A percentile compares a stretch with the other conserved stretches of the same genome.
Conservation (phyloP, 2,113 vertebrate genomes). For the Struthio camelus region DNA sequence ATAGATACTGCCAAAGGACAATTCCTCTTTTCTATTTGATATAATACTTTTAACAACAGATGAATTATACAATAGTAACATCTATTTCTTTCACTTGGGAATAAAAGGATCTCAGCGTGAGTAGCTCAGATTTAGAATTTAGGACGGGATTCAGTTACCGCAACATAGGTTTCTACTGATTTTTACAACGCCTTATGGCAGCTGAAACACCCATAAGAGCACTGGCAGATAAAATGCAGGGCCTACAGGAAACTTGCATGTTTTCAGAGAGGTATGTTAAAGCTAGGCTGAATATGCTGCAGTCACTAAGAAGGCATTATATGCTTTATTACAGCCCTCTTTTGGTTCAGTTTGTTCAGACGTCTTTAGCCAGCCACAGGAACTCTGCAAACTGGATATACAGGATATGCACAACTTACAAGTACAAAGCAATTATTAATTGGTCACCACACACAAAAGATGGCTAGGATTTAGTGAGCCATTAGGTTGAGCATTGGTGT, state of each 20-base stretch:
- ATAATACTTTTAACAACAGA: not conserved
- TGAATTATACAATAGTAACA: not conserved
- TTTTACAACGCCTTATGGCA: not conserved
- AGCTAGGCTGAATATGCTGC: not conserved
- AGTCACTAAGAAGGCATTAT: not conserved
- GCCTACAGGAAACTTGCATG: not conserved
- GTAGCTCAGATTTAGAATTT: not conserved
- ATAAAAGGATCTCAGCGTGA: not conserved
- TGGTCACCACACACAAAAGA: not conserved
- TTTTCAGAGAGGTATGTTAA: not conserved
- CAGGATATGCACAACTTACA: not conserved
- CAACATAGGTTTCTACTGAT: not conserved
- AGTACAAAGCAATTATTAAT: not conserved
- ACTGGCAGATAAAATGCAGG: not conserved
- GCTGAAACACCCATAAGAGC: not conserved
- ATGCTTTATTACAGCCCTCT: not conserved
- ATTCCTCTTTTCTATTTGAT: not conserved
- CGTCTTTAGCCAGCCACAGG: not conserved
- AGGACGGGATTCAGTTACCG: not conserved
- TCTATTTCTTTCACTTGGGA: not conserved
- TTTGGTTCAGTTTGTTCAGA: not conserved
- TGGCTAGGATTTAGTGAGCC: not conserved
- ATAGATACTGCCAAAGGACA: fast-evolving
- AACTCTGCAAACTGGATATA: too few species aligned
- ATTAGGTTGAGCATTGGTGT: not conserved